Evolutionary conservation across 2,797 vertebrate genomes (phyloP), one percentile per base, ranked within the genome.

Genomic region (Graptemys geographica): DNA sequence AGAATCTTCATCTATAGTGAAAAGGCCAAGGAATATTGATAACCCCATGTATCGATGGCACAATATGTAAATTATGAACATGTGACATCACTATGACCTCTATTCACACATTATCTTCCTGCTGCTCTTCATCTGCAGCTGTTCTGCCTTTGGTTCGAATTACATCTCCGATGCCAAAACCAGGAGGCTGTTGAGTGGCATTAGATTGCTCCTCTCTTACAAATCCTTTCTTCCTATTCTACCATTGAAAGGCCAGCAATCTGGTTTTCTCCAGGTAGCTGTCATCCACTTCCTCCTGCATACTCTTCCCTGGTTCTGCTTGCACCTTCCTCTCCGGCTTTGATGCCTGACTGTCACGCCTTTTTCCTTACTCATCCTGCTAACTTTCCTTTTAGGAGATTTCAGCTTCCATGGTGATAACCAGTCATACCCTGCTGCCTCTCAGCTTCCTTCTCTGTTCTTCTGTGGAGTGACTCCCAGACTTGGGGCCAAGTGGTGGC

Each of bases 261-360:
- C 15, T 47, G 3, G 11, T 89, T 56, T 80, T 86, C n/a, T 6
- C 4, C 57, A 33, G 1, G 0, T 0, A 87, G 3, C 10, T 80
- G 16, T 16, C 1, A 0, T 8, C 9, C 31, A n/a, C 1, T 21
- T 28, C 11, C 6, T 92, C 15, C 21, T 57, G 55, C 37, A 57
- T 76, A 83, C 3, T 41, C 51, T 74, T 19, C 72, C 12, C 53
- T 53, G 25, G 72, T 76, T 65, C 78, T 80, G 37, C 53, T 69
- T 25, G 13, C 49, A 74, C 52, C 23, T 51, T 87, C 25, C 2
- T 19, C 62, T 62, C 27, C 76, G 80, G 33, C 57, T 91, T 56
- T 92, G 4, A 6, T 11, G 4, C 10, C 72, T 78, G 56, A 0
- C 10, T 55, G 21, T 10, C 11, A 28, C 51, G 13, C 25, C 72